Percentiles rank a stretch among this genome's conserved stretches.
Conservation (phyloP, 2,888 invertebrate genomes). For the Rotaria sp. region DNA sequence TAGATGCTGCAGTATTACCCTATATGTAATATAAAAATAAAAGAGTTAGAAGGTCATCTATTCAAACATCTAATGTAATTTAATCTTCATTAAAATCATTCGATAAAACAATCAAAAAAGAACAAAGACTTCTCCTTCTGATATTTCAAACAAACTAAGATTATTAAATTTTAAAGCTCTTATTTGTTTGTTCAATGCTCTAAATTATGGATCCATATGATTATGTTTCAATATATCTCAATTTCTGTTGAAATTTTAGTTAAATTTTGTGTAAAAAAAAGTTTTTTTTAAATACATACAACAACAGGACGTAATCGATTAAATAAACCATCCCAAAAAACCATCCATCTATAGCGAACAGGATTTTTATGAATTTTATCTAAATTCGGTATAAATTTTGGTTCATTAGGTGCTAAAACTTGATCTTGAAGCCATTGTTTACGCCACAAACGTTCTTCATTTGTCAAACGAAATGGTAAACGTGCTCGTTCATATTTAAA, state of each 20-base stretch:
- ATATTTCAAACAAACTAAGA: too few relatives aligned
- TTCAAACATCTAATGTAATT: conserved; percentile 32
- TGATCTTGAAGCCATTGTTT: conserved; percentile 39
- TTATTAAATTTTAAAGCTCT: too few relatives aligned
- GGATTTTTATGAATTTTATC: neutral
- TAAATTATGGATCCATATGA: too few relatives aligned
- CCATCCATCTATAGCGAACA: neutral
- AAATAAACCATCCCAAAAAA: neutral
- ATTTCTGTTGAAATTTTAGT: too few relatives aligned
- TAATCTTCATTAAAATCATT: neutral
- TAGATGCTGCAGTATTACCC: conserved; percentile 32
- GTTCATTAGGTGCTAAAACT: conserved; percentile 33
- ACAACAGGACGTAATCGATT: neutral
- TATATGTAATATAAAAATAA: neutral
- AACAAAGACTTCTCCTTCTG: too few relatives aligned
- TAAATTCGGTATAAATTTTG: neutral
- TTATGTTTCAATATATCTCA: too few relatives aligned
- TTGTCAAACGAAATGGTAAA: conserved; percentile 40
- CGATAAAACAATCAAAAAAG: too few relatives aligned
- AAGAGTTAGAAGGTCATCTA: conserved; percentile 5
- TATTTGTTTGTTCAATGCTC: too few relatives aligned
- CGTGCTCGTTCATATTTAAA: conserved; percentile 37
- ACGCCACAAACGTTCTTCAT: conserved; percentile 36
- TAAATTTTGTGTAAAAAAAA: too few relatives aligned
- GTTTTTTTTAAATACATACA: neutral